phyloP scores from a whole-genome alignment of 2,797 vertebrate species.

The Fundulus diaphanus region DNA sequence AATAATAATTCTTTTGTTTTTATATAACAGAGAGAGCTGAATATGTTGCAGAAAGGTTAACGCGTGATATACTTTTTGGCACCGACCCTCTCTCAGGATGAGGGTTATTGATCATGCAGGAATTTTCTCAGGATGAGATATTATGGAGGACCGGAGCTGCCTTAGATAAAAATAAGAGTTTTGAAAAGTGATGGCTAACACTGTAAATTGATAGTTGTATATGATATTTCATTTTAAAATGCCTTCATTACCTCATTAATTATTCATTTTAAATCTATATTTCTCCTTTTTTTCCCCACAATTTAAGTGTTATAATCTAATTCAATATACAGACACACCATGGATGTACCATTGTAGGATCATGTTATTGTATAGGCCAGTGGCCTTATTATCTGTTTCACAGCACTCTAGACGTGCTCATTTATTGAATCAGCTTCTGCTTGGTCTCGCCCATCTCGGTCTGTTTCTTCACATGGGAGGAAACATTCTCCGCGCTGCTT shows the following conservation, averaged over 20 bases:
- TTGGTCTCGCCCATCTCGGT: conserved; percentile 21
- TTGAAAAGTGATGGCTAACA: too few relatives aligned
- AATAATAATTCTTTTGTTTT: too few relatives aligned
- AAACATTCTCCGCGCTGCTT: conserved; percentile 29
- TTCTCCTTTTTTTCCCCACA: too few relatives aligned
- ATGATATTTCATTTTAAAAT: too few relatives aligned
- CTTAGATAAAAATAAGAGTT: neutral
- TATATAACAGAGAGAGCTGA: too few relatives aligned
- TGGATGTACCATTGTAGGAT: neutral
- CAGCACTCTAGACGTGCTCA: conserved; percentile 8
- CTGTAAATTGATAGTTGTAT: too few relatives aligned
- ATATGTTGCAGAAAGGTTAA: too few relatives aligned
- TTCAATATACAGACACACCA: neutral
- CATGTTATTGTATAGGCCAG: conserved; percentile 7
- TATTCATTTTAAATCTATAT: too few relatives aligned
- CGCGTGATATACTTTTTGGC: too few relatives aligned
- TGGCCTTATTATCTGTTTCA: conserved; percentile 14
- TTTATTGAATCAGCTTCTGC: conserved; percentile 13
- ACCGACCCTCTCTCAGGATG: too few relatives aligned
- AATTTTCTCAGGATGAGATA: neutral
- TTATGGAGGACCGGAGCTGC: neutral
- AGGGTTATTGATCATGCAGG: neutral
- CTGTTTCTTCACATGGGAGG: conserved; percentile 26
- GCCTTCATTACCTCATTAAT: too few relatives aligned
- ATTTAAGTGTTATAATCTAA: too few relatives aligned